Conservation (phyloP, 35 echinoderm and acorn worm genomes). For the Ophioderma brevispina region DNA sequence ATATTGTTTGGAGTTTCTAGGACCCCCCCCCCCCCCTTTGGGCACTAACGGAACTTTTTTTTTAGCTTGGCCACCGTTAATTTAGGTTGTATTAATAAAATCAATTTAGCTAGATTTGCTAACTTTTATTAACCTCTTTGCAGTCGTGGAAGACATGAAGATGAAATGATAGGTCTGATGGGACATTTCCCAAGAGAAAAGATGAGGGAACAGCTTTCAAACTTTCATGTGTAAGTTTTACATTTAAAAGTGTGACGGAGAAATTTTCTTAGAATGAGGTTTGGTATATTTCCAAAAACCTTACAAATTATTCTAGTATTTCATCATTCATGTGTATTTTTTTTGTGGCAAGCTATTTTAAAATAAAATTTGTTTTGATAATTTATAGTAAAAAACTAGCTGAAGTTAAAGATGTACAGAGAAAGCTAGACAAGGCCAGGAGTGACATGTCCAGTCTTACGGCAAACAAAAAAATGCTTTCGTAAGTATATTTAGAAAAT, state of each 20-base stretch:
- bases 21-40: no score
- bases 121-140: background rate
- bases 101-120: no score
- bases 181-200: slow-evolving; percentile 84
- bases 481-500: slow-evolving; percentile 39
- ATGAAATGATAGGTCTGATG: slow-evolving; percentile 83
- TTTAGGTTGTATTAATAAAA: no score
- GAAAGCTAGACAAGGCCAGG: slow-evolving; percentile 46
- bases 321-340: no score
- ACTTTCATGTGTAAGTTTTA: slow-evolving; percentile 80
- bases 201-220: slow-evolving; percentile 58
- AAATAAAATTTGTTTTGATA: background rate
- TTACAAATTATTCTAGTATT: no score
- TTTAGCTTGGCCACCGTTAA: no score
- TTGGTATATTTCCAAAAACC: no score
- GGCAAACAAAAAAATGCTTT: slow-evolving; percentile 53
- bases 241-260: no score
- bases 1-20: no score
- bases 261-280: no score
- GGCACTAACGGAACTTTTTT: no score
- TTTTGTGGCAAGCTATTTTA: no score
- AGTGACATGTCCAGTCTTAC: slow-evolving; percentile 46
- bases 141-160: slow-evolving; percentile 81
- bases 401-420: slow-evolving; percentile 43
- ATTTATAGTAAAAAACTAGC: slow-evolving; percentile 34